These are phyloP conservation scores for Hydrotaea diabolus DNA, from an alignment of 2,888 invertebrate species.

Conservation along the genomic window DNA sequence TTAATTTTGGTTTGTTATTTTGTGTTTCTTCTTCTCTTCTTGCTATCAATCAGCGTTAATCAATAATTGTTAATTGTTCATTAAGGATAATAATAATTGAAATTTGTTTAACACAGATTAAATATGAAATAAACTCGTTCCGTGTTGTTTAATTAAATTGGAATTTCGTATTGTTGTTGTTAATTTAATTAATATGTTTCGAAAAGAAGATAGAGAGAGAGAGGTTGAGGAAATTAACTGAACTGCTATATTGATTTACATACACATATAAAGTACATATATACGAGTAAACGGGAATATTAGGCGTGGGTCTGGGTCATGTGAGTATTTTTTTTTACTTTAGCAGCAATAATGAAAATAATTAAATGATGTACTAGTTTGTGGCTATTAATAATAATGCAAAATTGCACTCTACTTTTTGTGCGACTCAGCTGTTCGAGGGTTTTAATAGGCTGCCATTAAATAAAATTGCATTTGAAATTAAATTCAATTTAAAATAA, in stretches of 20 bases:
- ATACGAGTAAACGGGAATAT: not conserved
- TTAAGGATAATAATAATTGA: constrained; percentile 27
- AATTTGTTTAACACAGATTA: constrained; percentile 39
- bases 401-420: constrained; percentile 21
- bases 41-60: constrained; percentile 19
- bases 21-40: constrained; percentile 44
- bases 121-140: constrained; percentile 35
- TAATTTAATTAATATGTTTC: too few relatives aligned
- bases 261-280: constrained; percentile 1
- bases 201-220: not conserved
- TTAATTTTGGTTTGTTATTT: constrained; percentile 27
- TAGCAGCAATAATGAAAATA: too few relatives aligned
- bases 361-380: too few relatives aligned
- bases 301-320: not conserved
- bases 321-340: too few relatives aligned
- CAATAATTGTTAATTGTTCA: constrained; percentile 53
- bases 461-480: not conserved
- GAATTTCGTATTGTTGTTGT: not conserved
- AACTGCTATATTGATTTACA: constrained; percentile 26
- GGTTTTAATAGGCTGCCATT: not conserved
- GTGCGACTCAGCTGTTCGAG: not conserved
- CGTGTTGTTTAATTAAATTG: not conserved
- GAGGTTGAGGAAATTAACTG: not conserved
- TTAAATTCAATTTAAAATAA: constrained; percentile 6
- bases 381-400: constrained; percentile 2